phyloP scores from a whole-genome alignment of 2,888 invertebrate species.

The Anoplius nigerrimus region DNA sequence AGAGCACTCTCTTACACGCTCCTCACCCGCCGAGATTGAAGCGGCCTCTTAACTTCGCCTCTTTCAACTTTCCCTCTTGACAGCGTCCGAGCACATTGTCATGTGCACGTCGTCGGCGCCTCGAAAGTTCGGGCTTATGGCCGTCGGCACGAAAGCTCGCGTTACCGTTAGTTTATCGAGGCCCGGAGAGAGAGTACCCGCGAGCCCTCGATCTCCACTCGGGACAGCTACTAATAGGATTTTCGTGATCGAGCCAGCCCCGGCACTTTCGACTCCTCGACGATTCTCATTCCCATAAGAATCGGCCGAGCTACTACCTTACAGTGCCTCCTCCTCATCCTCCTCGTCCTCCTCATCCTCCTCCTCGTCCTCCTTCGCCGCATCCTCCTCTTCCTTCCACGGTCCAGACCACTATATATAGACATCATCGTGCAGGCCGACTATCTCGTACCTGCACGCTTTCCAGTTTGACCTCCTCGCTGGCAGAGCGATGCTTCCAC shows the following conservation, averaged over 20 bases:
- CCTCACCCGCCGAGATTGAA: no score
- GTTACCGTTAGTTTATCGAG: slow-evolving; percentile 24
- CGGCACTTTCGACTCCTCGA: slow-evolving; percentile 47
- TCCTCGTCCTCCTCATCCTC: not conserved
- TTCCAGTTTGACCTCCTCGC: slow-evolving; percentile 54
- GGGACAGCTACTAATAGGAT: slow-evolving; percentile 39
- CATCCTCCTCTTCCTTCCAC: no score
- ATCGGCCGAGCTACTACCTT: not conserved
- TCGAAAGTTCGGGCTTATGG: not conserved
- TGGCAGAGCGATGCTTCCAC: slow-evolving; percentile 37
- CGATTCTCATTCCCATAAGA: no score
- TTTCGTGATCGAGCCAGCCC: slow-evolving; percentile 41
- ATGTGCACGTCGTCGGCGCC: not conserved
- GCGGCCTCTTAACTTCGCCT: no score
- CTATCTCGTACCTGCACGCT: slow-evolving; percentile 38
- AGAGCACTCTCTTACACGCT: no score
- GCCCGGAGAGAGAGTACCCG: slow-evolving; percentile 1
- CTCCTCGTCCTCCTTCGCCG: not conserved
- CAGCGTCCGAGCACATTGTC: not conserved
- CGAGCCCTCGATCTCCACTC: slow-evolving; percentile 25
- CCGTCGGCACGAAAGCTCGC: slow-evolving; percentile 27
- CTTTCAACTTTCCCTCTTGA: not conserved
- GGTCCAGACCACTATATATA: slow-evolving; percentile 1
- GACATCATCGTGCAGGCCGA: no score
- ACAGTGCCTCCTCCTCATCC: not conserved